A percentile compares a stretch with the other conserved stretches of the same genome.
These are phyloP conservation scores for Amphiprion clarkii DNA, from an alignment of 2,797 vertebrate species.

Conservation along the genomic window DNA sequence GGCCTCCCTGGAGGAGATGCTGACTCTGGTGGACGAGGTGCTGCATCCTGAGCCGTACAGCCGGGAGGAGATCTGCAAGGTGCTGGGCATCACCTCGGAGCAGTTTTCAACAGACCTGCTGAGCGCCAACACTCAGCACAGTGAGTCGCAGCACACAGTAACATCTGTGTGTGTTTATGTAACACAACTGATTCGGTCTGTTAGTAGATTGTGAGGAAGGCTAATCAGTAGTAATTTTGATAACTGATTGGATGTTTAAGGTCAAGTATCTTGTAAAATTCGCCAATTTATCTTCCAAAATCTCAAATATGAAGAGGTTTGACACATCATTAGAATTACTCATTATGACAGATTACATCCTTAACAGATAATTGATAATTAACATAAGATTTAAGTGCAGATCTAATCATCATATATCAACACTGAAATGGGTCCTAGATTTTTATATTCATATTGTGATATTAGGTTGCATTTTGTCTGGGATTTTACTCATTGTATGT, in stretches of 20 bases:
- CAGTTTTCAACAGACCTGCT: conserved; percentile 88
- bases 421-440: not conserved
- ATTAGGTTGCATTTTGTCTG: too few species aligned
- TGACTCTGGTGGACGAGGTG: conserved; percentile 88
- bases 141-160: conserved; percentile 79
- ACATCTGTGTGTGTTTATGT: not conserved
- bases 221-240: not conserved
- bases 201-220: not conserved
- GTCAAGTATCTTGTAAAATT: too few species aligned
- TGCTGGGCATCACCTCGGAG: conserved; percentile 88
- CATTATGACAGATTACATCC: too few species aligned
- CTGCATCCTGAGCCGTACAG: conserved; percentile 93
- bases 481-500: not conserved
- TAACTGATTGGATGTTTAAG: too few species aligned
- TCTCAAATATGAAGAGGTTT: too few species aligned
- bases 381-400: not conserved
- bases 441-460: too few species aligned
- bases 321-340: too few species aligned
- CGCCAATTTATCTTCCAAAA: too few species aligned
- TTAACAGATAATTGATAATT: not conserved
- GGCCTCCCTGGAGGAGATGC: conserved; percentile 91
- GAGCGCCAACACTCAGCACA: conserved; percentile 90
- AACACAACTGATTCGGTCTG: not conserved
- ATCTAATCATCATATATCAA: not conserved
- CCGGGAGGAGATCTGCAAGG: conserved; percentile 91